phyloP scores from a whole-genome alignment of 2,113 vertebrate genomes.

The Tyrannus savana region DNA sequence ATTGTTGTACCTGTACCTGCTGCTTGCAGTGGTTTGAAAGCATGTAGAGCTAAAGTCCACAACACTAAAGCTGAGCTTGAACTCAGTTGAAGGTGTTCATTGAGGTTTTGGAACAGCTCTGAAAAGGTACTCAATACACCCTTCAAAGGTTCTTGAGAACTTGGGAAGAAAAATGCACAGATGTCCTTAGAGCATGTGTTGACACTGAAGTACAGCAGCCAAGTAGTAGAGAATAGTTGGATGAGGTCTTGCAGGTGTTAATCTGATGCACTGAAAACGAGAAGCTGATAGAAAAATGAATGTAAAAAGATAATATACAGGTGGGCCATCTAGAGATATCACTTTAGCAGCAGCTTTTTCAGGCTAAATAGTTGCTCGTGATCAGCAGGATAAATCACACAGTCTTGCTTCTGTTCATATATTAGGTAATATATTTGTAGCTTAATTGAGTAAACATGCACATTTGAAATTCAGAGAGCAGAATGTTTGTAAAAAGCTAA shows the following conservation, averaged over 20 bases:
- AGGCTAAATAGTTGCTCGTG: neutral
- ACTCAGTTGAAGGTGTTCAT: neutral
- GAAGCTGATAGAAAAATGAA: neutral
- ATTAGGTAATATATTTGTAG: neutral
- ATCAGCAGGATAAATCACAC: neutral
- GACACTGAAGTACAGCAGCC: neutral
- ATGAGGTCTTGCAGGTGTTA: neutral
- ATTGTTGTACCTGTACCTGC: neutral
- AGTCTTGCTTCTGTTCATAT: neutral
- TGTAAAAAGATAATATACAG: neutral
- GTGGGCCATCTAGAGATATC: neutral
- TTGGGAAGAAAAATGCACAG: neutral
- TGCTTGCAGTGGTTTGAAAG: neutral
- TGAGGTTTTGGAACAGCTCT: neutral
- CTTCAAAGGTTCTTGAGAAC: neutral
- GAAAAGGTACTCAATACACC: neutral
- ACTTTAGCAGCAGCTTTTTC: neutral
- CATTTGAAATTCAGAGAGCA: neutral
- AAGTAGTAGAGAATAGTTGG: neutral
- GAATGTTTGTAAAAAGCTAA: neutral
- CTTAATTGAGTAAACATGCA: neutral
- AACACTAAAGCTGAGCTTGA: neutral
- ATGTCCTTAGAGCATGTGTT: neutral
- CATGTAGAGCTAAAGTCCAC: neutral
- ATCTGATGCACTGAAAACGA: neutral